Evolutionary conservation across 1,140 invertebrate genomes (phyloP), one percentile per base, ranked within the genome.

Genomic region (Pentalonia nigronervosa): DNA sequence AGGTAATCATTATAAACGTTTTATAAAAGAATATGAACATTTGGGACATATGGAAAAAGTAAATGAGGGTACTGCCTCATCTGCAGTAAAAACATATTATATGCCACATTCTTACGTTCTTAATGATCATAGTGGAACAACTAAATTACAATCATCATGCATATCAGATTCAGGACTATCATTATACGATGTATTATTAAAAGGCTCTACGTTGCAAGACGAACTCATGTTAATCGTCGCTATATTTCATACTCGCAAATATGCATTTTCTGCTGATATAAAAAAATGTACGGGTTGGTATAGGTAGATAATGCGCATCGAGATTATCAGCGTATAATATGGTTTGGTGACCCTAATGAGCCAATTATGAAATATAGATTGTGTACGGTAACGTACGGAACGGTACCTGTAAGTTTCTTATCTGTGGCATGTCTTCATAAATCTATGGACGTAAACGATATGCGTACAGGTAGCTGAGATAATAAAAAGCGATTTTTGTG

Each of bases 321-420:
- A n/a, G 94, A 94, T 60, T 95, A 94, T 94, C 93, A 94, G 92
- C 34, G 94, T 76, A 94, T 94, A 50, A 81, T 95, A 14, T 95
- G 95, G 94, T 86, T 94, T 56, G 89, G 94, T n/a, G 36, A 86
- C 81, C 93, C 93, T 47, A 30, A 93, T 47, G 86, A 94, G 1
- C 86, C 41, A 17, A 89, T 95, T 45, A 86, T 94, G 50, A 93
- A 89, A 36, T 95, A 94, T 94, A 45, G 94, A 90, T 91, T 95
- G n/a, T 94, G 94, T 30, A 94, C 95, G 11, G 94, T 95, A 3
- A 95, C 95, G 0, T 95, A 95, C 91, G 95, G 95, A 0, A 94
- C 94, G 17, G 87, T 94, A 17, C 94, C 94, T 48, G 95, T 95
- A 14, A 94, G 95, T 25, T 95, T 94, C 94, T 92, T 95, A 41